Percentiles rank a stretch among this genome's conserved stretches.
Conservation (phyloP, 2,888 invertebrate species). For the Leptopilina syphax region DNA sequence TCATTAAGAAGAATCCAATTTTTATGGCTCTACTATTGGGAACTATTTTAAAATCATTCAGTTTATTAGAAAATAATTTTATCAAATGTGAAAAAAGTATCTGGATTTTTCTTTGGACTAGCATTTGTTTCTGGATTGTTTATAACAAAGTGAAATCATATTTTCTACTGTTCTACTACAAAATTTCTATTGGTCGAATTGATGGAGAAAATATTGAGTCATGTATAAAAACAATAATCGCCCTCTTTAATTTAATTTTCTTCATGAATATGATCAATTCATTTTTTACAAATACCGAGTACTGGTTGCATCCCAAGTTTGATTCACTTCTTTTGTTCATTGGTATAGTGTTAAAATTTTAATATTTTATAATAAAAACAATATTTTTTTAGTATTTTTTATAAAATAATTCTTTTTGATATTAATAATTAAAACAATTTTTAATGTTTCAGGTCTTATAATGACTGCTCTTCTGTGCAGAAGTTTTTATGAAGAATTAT, state of each 20-base stretch:
- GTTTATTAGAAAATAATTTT: constrained; percentile 26
- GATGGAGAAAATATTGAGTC: neutral
- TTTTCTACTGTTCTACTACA: neutral
- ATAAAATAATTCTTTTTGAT: too few relatives aligned
- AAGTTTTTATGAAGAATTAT: constrained; percentile 13
- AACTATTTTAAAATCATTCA: constrained; percentile 6
- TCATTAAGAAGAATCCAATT: neutral
- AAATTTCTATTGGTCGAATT: neutral
- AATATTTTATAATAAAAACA: neutral
- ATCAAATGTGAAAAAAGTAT: constrained; percentile 15
- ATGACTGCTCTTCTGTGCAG: constrained; percentile 3
- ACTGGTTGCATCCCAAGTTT: constrained; percentile 21
- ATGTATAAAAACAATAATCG: neutral
- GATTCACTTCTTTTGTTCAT: neutral
- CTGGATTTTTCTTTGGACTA: constrained; percentile 23
- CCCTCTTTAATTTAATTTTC: neutral
- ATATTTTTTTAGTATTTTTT: too few relatives aligned
- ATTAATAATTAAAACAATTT: too few relatives aligned
- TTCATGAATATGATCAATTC: constrained; percentile 19
- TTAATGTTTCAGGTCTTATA: constrained; percentile 10
- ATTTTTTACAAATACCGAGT: constrained; percentile 12
- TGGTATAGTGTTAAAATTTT: neutral
- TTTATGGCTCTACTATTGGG: neutral
- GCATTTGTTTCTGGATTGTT: constrained; percentile 27
- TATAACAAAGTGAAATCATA: neutral